Conservation (phyloP, 1,140 invertebrate genomes). For the Brachionus rubens region DNA sequence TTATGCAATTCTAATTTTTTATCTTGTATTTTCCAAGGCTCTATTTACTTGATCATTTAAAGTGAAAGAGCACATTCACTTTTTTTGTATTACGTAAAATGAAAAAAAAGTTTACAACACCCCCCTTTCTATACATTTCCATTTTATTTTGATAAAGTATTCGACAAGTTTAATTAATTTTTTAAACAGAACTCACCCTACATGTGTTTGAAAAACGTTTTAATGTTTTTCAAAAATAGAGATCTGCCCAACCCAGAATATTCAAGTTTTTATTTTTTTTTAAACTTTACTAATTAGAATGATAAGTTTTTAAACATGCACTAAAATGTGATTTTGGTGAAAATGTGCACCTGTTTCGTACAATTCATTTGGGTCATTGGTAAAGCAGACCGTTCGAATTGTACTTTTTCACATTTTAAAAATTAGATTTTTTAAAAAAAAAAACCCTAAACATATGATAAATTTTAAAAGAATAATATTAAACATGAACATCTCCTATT, state of each 20-base stretch:
- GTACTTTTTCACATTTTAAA: too few relatives aligned
- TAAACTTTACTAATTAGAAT: too few relatives aligned
- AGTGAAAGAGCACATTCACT: constrained; percentile 11
- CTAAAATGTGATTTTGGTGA: too few relatives aligned
- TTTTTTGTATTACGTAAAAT: constrained; percentile 24
- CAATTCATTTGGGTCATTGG: too few relatives aligned
- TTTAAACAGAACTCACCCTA: not conserved
- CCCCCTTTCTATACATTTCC: not conserved
- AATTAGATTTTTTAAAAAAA: too few relatives aligned
- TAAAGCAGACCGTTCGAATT: too few relatives aligned
- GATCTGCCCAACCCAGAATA: not conserved
- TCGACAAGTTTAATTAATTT: constrained; percentile 4
- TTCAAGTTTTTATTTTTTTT: not conserved
- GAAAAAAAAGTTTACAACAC: not conserved
- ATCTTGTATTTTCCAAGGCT: too few relatives aligned
- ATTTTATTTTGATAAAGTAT: not conserved
- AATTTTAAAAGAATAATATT: too few relatives aligned
- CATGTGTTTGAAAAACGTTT: not conserved
- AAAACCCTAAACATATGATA: too few relatives aligned
- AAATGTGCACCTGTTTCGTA: too few relatives aligned
- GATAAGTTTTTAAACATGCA: too few relatives aligned
- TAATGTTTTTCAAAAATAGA: not conserved
- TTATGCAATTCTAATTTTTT: constrained; percentile 26
- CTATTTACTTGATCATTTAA: not conserved
- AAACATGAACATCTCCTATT: too few relatives aligned